Evolutionary conservation across 2,888 invertebrate genomes (phyloP).

Genomic region (Aphodius sticticus): DNA sequence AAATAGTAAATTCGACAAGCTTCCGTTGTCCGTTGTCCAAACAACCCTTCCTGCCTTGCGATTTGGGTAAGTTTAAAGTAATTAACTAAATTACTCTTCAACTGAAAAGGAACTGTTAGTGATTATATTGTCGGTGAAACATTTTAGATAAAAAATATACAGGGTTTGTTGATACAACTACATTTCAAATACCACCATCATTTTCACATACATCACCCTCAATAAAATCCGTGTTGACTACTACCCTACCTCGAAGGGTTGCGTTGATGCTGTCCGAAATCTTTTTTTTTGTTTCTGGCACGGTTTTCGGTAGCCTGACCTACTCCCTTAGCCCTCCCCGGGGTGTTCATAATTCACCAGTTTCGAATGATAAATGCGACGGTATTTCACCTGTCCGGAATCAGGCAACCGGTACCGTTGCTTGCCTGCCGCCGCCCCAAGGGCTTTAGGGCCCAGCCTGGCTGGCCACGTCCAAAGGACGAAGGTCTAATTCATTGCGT

Average conservation of each 20-base stretch:
- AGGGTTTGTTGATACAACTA: background rate
- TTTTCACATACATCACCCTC: background rate
- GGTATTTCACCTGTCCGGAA: constrained; percentile 20
- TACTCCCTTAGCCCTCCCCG: constrained; percentile 11
- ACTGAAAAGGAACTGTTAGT: no score
- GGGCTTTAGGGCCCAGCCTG: constrained; percentile 10
- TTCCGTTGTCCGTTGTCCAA: no score
- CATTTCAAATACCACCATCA: background rate
- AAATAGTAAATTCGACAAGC: no score
- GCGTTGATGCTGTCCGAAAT: background rate
- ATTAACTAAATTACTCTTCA: no score
- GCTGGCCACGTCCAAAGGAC: constrained; percentile 10
- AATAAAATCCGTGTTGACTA: background rate
- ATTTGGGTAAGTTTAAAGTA: no score
- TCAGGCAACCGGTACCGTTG: background rate
- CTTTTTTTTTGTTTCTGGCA: background rate
- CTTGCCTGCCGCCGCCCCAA: background rate
- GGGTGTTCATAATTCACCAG: constrained; percentile 23
- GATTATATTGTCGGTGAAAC: background rate
- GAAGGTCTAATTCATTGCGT: constrained; percentile 25
- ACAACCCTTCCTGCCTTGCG: no score
- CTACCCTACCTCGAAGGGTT: background rate
- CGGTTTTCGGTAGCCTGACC: background rate
- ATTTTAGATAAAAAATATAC: background rate
- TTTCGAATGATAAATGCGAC: constrained; percentile 20